Percentiles rank a stretch among this genome's conserved stretches.
Conservation (phyloP, 2,797 vertebrate species). For the Hydrolagus colliei region DNA sequence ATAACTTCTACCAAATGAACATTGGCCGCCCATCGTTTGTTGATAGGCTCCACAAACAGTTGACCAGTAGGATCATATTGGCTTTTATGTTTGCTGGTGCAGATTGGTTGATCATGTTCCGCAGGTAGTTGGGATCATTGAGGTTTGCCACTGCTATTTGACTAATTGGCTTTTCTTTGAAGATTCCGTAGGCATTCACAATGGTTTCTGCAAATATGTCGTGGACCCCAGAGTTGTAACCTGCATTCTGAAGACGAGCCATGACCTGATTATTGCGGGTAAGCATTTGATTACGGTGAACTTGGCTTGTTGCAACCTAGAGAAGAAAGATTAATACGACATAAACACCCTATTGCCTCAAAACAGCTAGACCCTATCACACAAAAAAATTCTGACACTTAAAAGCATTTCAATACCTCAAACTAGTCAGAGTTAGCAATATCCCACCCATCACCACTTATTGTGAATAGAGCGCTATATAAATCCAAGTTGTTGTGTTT, state of each 20-base stretch:
- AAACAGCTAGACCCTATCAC: no score
- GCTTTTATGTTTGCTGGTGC: background rate
- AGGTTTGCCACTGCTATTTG: background rate
- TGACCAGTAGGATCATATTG: background rate
- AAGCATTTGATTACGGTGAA: background rate
- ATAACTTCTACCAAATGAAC: slow-evolving; percentile 22
- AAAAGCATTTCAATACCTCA: no score
- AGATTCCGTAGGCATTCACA: slow-evolving; percentile 3
- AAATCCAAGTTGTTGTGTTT: no score
- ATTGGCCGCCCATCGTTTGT: background rate
- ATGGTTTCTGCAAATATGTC: background rate
- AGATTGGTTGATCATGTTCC: background rate
- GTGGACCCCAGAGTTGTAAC: background rate
- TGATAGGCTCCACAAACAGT: background rate
- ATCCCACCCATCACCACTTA: no score
- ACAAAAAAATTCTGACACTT: no score
- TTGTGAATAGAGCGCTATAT: no score
- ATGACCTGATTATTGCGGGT: background rate
- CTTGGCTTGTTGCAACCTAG: background rate
- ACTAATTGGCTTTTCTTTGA: background rate
- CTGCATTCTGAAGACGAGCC: background rate
- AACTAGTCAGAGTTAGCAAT: no score
- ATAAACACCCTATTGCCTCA: background rate
- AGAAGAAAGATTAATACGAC: background rate
- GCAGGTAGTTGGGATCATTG: background rate